Evolutionary conservation across 2,888 invertebrate species (phyloP).

Genomic region (Notodonta ziczac): DNA sequence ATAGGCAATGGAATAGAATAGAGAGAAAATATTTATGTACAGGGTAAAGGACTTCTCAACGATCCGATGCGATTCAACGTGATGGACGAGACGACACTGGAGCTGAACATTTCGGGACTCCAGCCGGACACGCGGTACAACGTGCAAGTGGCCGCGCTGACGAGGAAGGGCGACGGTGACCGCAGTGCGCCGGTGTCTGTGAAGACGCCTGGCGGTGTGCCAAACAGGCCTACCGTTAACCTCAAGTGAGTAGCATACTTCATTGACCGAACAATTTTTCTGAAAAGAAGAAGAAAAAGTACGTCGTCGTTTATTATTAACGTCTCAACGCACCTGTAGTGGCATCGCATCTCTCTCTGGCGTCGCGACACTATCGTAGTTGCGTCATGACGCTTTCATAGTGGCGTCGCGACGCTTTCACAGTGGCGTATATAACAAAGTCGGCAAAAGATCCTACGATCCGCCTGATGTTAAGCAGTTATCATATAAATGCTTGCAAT

Average conservation of each 20-base stretch:
- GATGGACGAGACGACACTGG: slow-evolving; percentile 89
- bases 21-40: slow-evolving; percentile 20
- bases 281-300: too few species aligned
- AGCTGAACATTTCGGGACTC: slow-evolving; percentile 93
- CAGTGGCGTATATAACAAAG: too few species aligned
- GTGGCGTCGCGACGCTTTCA: too few species aligned
- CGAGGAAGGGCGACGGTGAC: slow-evolving; percentile 98
- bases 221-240: slow-evolving; percentile 92
- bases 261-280: slow-evolving; percentile 17
- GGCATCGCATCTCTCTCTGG: too few species aligned
- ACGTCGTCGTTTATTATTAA: too few species aligned
- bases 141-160: slow-evolving; percentile 97
- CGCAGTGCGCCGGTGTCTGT: slow-evolving; percentile 93
- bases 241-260: slow-evolving; percentile 86
- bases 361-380: too few species aligned
- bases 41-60: slow-evolving; percentile 92
- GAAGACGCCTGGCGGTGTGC: slow-evolving; percentile 97
- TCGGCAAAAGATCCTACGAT: too few species aligned
- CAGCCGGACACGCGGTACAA: slow-evolving; percentile 98
- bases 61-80: slow-evolving; percentile 95
- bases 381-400: too few species aligned
- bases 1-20: too few species aligned
- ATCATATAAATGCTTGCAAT: too few species aligned
- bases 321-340: too few species aligned
- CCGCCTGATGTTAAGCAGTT: too few species aligned